Evolutionary conservation across 1,140 invertebrate species (phyloP).

Genomic region (Lordiphosa mommai): DNA sequence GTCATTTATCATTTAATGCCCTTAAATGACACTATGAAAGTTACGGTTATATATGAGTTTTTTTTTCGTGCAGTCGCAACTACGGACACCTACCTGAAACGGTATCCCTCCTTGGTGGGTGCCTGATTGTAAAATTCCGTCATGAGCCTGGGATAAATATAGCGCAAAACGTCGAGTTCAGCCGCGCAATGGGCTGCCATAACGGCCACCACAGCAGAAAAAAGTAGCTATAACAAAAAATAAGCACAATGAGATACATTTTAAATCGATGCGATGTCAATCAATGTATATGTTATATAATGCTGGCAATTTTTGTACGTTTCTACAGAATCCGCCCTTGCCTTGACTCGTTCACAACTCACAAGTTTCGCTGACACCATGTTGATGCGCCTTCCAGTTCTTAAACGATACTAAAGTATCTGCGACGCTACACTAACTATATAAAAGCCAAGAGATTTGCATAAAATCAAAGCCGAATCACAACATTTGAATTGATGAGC

Average conservation of each 20-base stretch:
- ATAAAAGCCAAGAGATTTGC: slow-evolving; percentile 61
- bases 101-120: slow-evolving; percentile 63
- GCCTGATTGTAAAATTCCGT: slow-evolving; percentile 34
- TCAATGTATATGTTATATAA: slow-evolving; percentile 25
- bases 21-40: no score
- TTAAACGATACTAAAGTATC: slow-evolving; percentile 63
- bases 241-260: neutral
- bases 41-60: no score
- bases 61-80: no score
- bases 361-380: slow-evolving; percentile 75
- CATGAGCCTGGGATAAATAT: slow-evolving; percentile 36
- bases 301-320: neutral
- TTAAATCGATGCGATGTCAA: neutral
- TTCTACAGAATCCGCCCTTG: slow-evolving; percentile 2
- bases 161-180: slow-evolving; percentile 49
- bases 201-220: slow-evolving; percentile 50
- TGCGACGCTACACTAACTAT: slow-evolving; percentile 23
- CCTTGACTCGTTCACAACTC: slow-evolving; percentile 24
- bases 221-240: slow-evolving; percentile 47
- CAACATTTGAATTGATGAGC: slow-evolving; percentile 1
- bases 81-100: slow-evolving; percentile 42
- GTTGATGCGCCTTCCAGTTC: slow-evolving; percentile 64
- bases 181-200: slow-evolving; percentile 52
- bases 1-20: neutral
- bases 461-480: slow-evolving; percentile 33